Conservation (phyloP, 2,797 vertebrate genomes). For the Sarcoramphus papa region DNA sequence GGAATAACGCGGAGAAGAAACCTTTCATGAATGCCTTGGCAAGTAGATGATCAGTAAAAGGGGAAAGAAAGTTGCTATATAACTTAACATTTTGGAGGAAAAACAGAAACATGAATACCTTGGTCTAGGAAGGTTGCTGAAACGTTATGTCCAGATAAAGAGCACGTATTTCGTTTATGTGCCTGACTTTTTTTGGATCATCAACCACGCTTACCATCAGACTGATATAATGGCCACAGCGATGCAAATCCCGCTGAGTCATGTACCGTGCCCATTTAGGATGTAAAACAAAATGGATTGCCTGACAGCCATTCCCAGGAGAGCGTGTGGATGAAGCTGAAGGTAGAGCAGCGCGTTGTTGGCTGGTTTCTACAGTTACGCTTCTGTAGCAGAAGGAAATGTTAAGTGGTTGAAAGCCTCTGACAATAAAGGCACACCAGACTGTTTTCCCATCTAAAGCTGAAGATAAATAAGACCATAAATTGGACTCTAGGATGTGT, state of each 20-base stretch:
- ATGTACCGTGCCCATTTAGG: not conserved
- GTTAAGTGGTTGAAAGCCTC: not conserved
- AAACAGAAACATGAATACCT: not conserved
- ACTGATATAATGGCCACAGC: not conserved
- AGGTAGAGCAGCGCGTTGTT: fast-evolving
- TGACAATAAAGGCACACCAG: not conserved
- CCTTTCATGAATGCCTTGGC: not conserved
- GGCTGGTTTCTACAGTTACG: not conserved
- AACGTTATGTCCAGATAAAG: too few relatives aligned
- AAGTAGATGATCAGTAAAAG: not conserved
- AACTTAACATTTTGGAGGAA: not conserved
- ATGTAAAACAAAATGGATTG: not conserved
- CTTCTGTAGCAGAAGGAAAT: not conserved
- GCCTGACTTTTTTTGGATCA: not conserved
- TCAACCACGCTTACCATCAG: not conserved
- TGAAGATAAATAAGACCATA: not conserved
- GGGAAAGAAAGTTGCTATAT: not conserved
- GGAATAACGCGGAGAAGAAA: not conserved
- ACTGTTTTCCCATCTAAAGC: not conserved
- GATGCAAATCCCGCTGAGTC: not conserved
- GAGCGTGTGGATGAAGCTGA: not conserved
- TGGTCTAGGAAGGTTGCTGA: not conserved
- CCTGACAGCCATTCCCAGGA: not conserved
- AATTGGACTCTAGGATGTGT: not conserved
- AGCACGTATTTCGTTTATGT: fast-evolving